Evolutionary conservation across 2,113 vertebrate species (phyloP), one percentile per base, ranked within the genome.

Genomic region (Brachyistius frenatus): DNA sequence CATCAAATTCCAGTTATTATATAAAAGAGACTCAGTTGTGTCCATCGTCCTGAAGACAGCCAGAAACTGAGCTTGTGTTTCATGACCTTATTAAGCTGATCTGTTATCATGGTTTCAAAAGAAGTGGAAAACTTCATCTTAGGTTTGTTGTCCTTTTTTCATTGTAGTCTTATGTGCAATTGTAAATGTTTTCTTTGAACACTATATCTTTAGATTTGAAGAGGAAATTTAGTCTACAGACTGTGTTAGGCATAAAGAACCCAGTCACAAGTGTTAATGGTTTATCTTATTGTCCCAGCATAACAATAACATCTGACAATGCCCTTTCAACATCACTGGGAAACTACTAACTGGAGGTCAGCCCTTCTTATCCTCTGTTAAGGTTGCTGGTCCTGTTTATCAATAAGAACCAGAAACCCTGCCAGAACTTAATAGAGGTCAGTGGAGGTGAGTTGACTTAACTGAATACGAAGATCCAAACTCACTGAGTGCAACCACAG

Each of bases 11-110:
- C 10, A 41, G 35, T 33, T n/a, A 55, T 69, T 76, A 50, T 32
- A 61, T 65, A 66, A 76, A 75, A 56, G 13, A 58, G 57, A 65
- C 36, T 54, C 75, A 78, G 23, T 87, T 70, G 66, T 78, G 73
- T 71, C 66, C 63, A 70, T 74, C 55, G 13, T 54, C 35, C 68
- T 85, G 86, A 88, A 58, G 80, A 80, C 83, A 70, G 76, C 68
- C 70, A 67, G 74, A 66, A 87, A 73, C 70, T 78, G 74, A 80
- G 86, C 58, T 73, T 70, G 76, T 72, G 73, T 83, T 77, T 83
- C 83, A 79, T 76, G 79, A 73, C 83, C 76, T 74, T 76, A 67
- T 85, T 85, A 83, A 74, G 65, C 53, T 66, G 76, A 76, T 73
- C 63, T 64, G 56, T 79, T 66, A 88, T 70, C 53, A 52, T 56